These are phyloP conservation scores for Corythoichthys haematopterus DNA, from an alignment of 2,113 vertebrate species.

Conservation along the genomic window DNA sequence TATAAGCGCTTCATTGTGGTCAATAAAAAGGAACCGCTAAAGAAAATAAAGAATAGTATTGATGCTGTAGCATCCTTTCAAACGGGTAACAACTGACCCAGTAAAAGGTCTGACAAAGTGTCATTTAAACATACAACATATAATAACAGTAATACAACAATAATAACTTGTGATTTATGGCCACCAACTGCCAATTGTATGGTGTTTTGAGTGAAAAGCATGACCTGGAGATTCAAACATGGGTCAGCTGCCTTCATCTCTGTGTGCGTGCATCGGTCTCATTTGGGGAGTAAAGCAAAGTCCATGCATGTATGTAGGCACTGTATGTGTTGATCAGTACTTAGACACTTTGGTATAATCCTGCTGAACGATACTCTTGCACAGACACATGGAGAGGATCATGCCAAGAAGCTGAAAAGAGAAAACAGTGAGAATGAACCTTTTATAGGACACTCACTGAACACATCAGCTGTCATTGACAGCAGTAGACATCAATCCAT, in stretches of 20 bases:
- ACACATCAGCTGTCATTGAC: too few species aligned
- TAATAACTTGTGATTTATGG: slow-evolving; percentile 15
- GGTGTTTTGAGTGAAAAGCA: slow-evolving; percentile 15
- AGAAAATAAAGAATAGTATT: neutral
- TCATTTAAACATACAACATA: slow-evolving; percentile 4
- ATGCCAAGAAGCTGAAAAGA: slow-evolving; percentile 82
- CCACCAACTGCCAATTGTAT: slow-evolving; percentile 18
- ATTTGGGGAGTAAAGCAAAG: slow-evolving; percentile 2
- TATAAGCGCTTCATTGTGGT: slow-evolving; percentile 38
- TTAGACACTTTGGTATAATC: slow-evolving; percentile 94
- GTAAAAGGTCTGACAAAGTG: slow-evolving; percentile 5
- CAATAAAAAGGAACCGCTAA: slow-evolving; percentile 14
- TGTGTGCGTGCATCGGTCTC: slow-evolving; percentile 8
- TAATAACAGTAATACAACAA: slow-evolving; percentile 11
- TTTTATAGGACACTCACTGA: too few species aligned
- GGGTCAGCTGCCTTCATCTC: slow-evolving; percentile 35
- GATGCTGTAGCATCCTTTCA: slow-evolving; percentile 5
- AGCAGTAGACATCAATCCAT: too few species aligned
- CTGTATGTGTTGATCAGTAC: slow-evolving; percentile 23
- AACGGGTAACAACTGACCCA: slow-evolving; percentile 11
- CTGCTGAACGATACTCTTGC: slow-evolving; percentile 84
- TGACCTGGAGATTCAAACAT: slow-evolving; percentile 24
- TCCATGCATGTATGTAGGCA: slow-evolving; percentile 23
- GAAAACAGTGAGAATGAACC: neutral
- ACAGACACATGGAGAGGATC: slow-evolving; percentile 88